Evolutionary conservation across 2,797 vertebrate species (phyloP), one percentile per base, ranked within the genome.

Genomic region (Cryptoprocta ferox): DNA sequence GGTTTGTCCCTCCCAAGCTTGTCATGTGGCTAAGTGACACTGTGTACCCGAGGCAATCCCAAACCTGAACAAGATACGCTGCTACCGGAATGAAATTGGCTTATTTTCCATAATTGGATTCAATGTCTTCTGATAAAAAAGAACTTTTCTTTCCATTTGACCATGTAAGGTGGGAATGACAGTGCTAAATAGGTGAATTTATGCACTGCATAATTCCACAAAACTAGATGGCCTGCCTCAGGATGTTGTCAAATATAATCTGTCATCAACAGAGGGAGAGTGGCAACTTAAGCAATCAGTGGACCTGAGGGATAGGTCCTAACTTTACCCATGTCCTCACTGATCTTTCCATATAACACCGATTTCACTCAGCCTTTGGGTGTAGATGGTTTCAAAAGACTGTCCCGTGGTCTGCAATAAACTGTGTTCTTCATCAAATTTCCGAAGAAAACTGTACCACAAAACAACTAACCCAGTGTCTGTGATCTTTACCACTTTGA

Each of bases 131-230:
- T 81, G 65, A 95, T 66, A 30, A 66, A 80, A 91, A 76, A 26
- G 1, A 92, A 70, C 78, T 15, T 91, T 28, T 5, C 19, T 97
- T 98, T 92, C 30, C 63, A 95, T 97, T 90, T 95, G 53, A 95
- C 42, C 65, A 42, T 56, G 82, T 63, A 9, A 80, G 0, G 61
- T 37, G 16, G 13, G 4, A 94, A 83, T 81, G 81, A 85, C 48
- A 95, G 70, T 89, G 81, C 10, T 70, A 93, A 68, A 28, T n/a
- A 68, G 45, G 45, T 80, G 56, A 91, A 87, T 84, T 73, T 88
- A 66, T 4, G 14, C 24, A 68, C 79, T 93, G 21, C 30, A 56
- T 63, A 94, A 94, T 92, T 97, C 37, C 35, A 80, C 42, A 82
- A 63, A 94, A 78, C 3, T 16, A 15, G 12, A 63, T 3, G 15